Evolutionary conservation across 2,113 vertebrate species (phyloP), one percentile per base, ranked within the genome.

Genomic region (Rana temporaria): DNA sequence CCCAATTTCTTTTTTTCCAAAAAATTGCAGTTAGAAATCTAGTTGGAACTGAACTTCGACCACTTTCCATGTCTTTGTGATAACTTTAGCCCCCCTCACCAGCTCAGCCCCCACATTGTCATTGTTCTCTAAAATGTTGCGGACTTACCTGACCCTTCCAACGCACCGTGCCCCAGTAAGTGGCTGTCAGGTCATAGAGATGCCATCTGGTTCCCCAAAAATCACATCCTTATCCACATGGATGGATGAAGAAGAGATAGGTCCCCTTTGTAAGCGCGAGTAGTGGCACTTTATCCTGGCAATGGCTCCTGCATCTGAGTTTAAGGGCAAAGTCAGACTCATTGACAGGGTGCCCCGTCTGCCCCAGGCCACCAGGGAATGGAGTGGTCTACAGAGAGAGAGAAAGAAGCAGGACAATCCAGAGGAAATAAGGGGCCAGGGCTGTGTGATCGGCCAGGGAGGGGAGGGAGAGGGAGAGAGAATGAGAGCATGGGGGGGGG

Each of bases 381-480:
- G 62, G 53, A 55, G 48, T n/a, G 19, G 80, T 82, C 80, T 74
- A 53, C 53, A 71, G 26, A 71, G 65, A 34, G 65, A 34, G 53
- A 77, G 72, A 69, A 77, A 69, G 42, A n/a, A 81, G 42, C 55
- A 53, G 59, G 56, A 53, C 60, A 70, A 65, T 78, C 32, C 59
- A 71, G 65, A 73, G 81, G 64, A 56, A 67, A 78, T 52, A 62
- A 72, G 67, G 66, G 57, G 80, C 62, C 63, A 53, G 84, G 70
- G 59, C 69, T 66, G 84, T 66, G 56, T 65, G 53, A 80, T 63
- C 60, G 70, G 70, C 72, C 78, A 56, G 64, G 64, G 56, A 67
- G 32, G 70, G 78, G 60, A 70, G 53, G 53, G 62, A 59, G 70
- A 60, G 26, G 3, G 26, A 66, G 77, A 84, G 64, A 71, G 64